Base-by-base conservation (phyloP, 1,140 invertebrate species). In the Rhagoletis zephyria region DNA sequence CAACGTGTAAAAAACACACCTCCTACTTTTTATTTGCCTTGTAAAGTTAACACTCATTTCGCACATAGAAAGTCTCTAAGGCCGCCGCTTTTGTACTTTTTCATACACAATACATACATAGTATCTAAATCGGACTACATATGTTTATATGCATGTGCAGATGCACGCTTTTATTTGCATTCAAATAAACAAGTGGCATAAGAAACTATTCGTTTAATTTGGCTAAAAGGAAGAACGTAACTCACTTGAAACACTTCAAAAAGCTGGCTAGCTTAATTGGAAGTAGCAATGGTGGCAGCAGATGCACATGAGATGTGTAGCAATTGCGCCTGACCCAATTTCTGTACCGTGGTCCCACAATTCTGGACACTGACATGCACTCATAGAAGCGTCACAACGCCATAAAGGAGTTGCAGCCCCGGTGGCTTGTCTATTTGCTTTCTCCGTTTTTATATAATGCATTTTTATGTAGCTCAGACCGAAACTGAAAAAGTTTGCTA, bases 161-260 rank as follows among this genome's bases (percentile, higher is more conserved):
- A 51, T 9, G 74, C 19, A 51, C 74, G 42, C 19, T 51, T 2
- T 7, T 56, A 7, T 56, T 51, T 77, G 14, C 74, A 56, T n/a
- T 77, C 45, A 56, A 77, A 77, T 7, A n/a, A 63, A 63, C 12
- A 56, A 4, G 16, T 48, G 51, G 16, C 74, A 77, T 51, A 81
- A 81, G 45, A 81, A 81, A 81, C 74, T 81, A 56, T 56, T 63
- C 61, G 61, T 63, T 81, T 59, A 81, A 81, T 56, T 56, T 81
- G 3, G 74, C 45, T 56, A 48, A 81, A 81, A 81, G 74, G 14
- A 56, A 56, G 48, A 56, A 6, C 74, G 42, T 81, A 7, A 56
- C 74, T 81, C 45, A 81, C 74, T 81, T 81, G 48, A 81, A 81
- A 56, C 74, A 56, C 74, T 81, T 81, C 45, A 81, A 59, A 51